A percentile compares a stretch with the other conserved stretches of the same genome.
Conservation (phyloP, 2,113 vertebrate genomes). For the Otocyon megalotis region DNA sequence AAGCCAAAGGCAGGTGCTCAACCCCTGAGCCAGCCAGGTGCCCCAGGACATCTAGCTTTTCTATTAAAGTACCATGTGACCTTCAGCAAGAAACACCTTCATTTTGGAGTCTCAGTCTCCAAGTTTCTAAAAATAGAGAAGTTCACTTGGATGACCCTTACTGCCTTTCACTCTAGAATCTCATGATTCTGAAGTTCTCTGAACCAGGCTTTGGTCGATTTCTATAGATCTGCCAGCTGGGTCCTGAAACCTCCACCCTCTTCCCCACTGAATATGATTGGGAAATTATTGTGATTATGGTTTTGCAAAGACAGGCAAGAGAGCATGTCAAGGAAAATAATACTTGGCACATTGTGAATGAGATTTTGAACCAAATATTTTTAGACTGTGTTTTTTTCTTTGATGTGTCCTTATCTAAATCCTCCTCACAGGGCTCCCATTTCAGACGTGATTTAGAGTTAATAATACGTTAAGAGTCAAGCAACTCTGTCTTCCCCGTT, state of each 20-base stretch:
- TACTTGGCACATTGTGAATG: slow-evolving; percentile 67
- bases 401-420: slow-evolving; percentile 64
- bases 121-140: neutral
- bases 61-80: neutral
- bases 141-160: neutral
- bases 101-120: neutral
- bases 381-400: slow-evolving; percentile 73
- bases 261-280: neutral
- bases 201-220: slow-evolving; percentile 15
- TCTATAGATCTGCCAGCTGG: slow-evolving; percentile 47
- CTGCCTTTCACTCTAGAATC: slow-evolving; percentile 19
- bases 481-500: slow-evolving; percentile 4
- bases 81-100: neutral
- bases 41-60: neutral
- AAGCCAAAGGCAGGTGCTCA: no score
- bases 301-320: slow-evolving; percentile 66
- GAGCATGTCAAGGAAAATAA: slow-evolving; percentile 67
- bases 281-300: slow-evolving; percentile 69
- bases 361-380: slow-evolving; percentile 76
- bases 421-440: neutral
- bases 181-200: slow-evolving; percentile 21
- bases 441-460: slow-evolving; percentile 72
- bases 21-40: no score
- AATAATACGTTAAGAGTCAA: slow-evolving; percentile 69
- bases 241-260: neutral